Base-by-base conservation (phyloP, 2,797 vertebrate species). In the Pogonophryne albipinna region DNA sequence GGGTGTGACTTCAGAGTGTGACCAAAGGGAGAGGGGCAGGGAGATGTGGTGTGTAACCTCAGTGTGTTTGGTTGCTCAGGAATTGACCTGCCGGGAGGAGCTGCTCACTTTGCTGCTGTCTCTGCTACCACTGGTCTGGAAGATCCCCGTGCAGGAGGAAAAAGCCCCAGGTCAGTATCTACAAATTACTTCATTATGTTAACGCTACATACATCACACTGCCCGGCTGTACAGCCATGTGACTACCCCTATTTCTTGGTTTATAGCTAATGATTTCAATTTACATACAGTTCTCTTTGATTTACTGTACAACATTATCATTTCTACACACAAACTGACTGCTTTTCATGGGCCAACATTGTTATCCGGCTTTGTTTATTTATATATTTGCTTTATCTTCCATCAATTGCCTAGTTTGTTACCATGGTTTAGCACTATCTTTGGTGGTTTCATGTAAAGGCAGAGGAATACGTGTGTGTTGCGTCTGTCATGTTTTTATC, bases 11-110 rank as follows among this genome's bases (percentile, higher is more conserved):
- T 79, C 53, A 41, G 38, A 57, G 79, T 84, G 87, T 80, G 84
- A 84, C 58, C 70, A 51, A 42, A 83, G 61, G 45, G 72, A 73
- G 63, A 50, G 47, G 52, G 72, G 66, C 73, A 49, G 47, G 44
- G 60, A 56, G 49, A n/a, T 57, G 66, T 71, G 82, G 61, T 65
- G 61, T 46, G 75, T 87, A 85, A 86, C 78, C 60, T 67, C 87
- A 34, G 19, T 78, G 69, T 85, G 77, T 78, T 79, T 78, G 76
- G 45, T 91, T 84, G 77, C 71, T 31, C 74, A 99, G 98, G 97
- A 98, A 78, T 83, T 99, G 93, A 98, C 97, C 16, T 99, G 98
- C 90, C 95, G 98, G 57, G 98, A 99, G 90, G 98, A 99, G 88
- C 96, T 99, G 80, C 96, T 99, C 71, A 99, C 97, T 44, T 92